Evolutionary conservation across 2,797 vertebrate genomes (phyloP), one percentile per base, ranked within the genome.

Genomic region (Etheostoma perlongum): DNA sequence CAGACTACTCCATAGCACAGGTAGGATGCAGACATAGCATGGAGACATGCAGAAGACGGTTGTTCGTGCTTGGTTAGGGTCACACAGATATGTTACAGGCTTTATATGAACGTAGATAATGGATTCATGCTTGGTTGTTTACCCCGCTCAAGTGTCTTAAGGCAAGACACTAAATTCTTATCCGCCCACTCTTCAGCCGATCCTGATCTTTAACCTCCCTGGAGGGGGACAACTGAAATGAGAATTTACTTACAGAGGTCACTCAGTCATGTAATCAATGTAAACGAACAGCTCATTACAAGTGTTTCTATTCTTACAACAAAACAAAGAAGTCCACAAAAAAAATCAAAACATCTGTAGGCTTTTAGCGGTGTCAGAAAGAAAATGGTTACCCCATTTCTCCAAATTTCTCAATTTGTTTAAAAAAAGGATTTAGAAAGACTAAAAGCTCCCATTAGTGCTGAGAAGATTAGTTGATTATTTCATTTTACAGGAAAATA

Each of bases 1-100:
- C 98, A 0, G 98, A 99, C 90, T 99, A 99, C 76, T 97, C 98
- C 78, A 99, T 99, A 23, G 98, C 98, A 47, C 98, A 99, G 98
- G 98, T 99, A 88, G 62, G 84, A 51, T 5, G 42, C 53, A 67
- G 55, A 10, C 0, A 12, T 3, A 8, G 25, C 19, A 6, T 0
- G 16, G 33, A 72, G 71, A 67, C 59, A 23, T 27, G 49, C 67
- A 48, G 64, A 33, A n/a, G 52, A 9, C 33, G 23, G 59, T 25
- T 21, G 33, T 33, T 59, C 30, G 55, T 49, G 55, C 61, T 11
- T 4, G n/a, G n/a, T 53, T 13, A 52, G 30, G 27, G 59, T 60
- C 62, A 58, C 8, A 53, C 58, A 55, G 44, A 71, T 25, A 69
- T 12, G 30, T 49, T 62, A 65, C 51, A 68, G 70, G 21, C 52